Evolutionary conservation across 2,797 vertebrate species (phyloP), one percentile per base, ranked within the genome.

Genomic region (Pangasius djambal): DNA sequence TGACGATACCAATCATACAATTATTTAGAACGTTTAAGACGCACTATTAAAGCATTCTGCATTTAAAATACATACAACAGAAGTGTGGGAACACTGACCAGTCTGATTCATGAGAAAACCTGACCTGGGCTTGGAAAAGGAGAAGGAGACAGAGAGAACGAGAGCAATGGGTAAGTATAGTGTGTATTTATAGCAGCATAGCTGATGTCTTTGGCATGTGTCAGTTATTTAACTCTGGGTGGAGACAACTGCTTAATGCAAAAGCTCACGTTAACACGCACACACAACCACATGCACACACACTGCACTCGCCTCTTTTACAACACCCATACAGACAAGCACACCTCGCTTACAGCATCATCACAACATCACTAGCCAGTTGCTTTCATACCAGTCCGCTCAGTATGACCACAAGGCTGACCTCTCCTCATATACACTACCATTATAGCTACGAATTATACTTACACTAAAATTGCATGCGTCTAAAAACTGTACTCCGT

Each of bases 121-220:
- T 87, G 78, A 57, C 63, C 25, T 50, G 48, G 55, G 28, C 25
- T 85, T 31, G 40, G 34, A 82, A 63, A 40, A 28, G 52, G 22
- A 61, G 37, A 34, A 57, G 12, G 25, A 55, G 65, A 65, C 52
- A 16, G 4, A 40, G 55, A 31, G 65, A 55, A n/a, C 2, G 44
- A n/a, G 65, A 77, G 84, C 63, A 69, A 84, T 82, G 86, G 81
- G 87, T 87, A 87, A 87, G 89, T 89, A 87, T 85, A 89, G 86
- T 28, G 82, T 89, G 37, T 81, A 89, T 89, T 89, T 87, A 87
- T 89, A 89, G 74, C 48, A 79, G 40, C 74, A 77, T 20, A 61
- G 86, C 82, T 89, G 86, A 89, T 89, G 89, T 87, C 86, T 89
- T 85, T 87, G 89, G 89, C 82, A 89, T 89, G 89, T 87, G 89